Evolutionary conservation across 2,113 vertebrate species (phyloP), one percentile per base, ranked within the genome.

Genomic region (Lasiurus cinereus): DNA sequence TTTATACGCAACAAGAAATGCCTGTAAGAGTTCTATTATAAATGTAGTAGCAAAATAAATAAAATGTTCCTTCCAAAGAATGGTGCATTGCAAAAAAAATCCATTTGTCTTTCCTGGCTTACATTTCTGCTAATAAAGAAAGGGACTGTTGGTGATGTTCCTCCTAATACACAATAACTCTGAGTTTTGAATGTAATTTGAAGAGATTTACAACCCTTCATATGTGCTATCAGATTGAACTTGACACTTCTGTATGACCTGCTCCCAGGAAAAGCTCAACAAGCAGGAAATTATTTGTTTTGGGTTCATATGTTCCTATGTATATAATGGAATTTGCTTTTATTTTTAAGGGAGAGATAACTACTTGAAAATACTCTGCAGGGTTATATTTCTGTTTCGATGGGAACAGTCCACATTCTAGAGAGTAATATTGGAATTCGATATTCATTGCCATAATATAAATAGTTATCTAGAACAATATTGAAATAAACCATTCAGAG

Each of bases 181-280:
- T 56, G 19, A 59, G 11, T 74, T 95, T 88, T 36, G 16, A 29
- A 36, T 62, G 8, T 52, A 83, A 64, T 66, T 78, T 80, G n/a
- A 19, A 39, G 5, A n/a, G 7, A 31, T 5, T 62, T 33, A 4
- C 9, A 86, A 36, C 7, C 11, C 48, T 93, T 86, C 46, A n/a
- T 64, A 48, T 69, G 19, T 83, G 36, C 36, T 83, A 1, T 62
- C 21, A 77, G 76, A 56, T 15, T 80, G 18, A 48, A 11, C 46
- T 77, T 87, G 39, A 62, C 10, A 76, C 15, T 72, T 66, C 48
- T 79, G 6, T 48, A 19, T 31, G 5, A 36, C 27, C n/a, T 93
- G 80, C 79, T 97, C 52, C 43, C 29, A 96, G 77, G 82, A 95
- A 95, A 96, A 94, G n/a, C 72, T 97, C 83, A 96, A 96, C 43